phyloP scores from a whole-genome alignment of 37 sponge, comb jelly and placozoan species.

The Oopsacas minuta region DNA sequence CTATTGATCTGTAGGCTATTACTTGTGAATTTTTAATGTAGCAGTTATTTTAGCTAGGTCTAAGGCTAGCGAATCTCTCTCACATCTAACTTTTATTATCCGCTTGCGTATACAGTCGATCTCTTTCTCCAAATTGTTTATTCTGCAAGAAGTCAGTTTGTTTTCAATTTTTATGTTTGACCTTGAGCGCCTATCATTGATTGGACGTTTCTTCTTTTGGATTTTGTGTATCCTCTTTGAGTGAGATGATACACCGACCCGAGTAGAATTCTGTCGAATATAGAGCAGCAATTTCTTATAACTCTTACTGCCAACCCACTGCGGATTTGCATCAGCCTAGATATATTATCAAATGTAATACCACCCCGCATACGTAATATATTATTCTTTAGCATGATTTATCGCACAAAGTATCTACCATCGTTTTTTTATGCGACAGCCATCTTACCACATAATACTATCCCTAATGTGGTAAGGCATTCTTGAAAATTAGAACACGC shows the following conservation, averaged over 20 bases:
- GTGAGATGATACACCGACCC: background rate
- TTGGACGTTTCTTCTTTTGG: background rate
- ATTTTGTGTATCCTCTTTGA: background rate
- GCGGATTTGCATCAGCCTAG: background rate
- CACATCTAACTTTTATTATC: background rate
- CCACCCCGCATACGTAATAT: too few relatives aligned
- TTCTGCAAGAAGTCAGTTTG: background rate
- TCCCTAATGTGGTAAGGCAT: too few relatives aligned
- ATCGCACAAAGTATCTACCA: too few relatives aligned
- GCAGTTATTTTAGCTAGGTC: background rate
- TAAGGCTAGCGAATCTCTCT: background rate
- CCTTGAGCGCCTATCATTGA: background rate
- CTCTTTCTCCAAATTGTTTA: background rate
- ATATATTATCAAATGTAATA: background rate
- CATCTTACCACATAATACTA: too few relatives aligned
- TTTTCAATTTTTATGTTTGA: background rate
- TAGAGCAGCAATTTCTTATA: background rate
- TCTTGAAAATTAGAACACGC: too few relatives aligned
- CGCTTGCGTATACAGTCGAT: background rate
- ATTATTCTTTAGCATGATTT: too few relatives aligned
- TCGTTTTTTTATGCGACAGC: too few relatives aligned
- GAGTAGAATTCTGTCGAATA: background rate
- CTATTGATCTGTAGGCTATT: too few relatives aligned
- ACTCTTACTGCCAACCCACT: background rate
- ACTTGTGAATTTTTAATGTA: background rate